These are phyloP conservation scores for Anolis carolinensis DNA, from an alignment of 2,113 vertebrate species.

Conservation along the genomic window DNA sequence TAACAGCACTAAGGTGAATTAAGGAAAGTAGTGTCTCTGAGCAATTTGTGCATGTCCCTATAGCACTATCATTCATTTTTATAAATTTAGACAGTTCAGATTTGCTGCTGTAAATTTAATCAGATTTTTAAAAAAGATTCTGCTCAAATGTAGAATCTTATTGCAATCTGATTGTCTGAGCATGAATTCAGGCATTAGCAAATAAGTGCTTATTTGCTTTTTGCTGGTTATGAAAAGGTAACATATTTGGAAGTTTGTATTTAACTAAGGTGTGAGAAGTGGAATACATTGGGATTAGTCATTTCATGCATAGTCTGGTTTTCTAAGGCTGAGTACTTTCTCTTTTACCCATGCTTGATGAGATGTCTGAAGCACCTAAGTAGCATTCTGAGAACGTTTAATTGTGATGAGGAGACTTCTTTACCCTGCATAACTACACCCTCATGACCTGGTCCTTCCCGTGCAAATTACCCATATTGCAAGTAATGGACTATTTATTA, in stretches of 20 bases:
- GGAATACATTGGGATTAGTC: not conserved
- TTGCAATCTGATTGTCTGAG: not conserved
- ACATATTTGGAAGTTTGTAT: not conserved
- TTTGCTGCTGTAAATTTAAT: not conserved
- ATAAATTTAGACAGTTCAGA: not conserved
- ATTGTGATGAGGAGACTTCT: not conserved
- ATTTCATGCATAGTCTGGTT: not conserved
- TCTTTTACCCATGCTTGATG: not conserved
- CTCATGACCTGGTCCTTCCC: not conserved
- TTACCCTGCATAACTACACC: not conserved
- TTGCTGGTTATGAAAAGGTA: not conserved
- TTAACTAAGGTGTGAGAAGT: not conserved
- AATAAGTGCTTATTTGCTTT: not conserved
- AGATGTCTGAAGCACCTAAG: not conserved
- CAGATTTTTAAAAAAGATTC: not conserved
- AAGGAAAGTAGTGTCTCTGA: not conserved
- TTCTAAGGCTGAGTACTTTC: not conserved
- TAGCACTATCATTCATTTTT: not conserved
- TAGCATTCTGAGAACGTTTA: not conserved
- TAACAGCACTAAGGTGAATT: not conserved
- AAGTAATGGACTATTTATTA: no score
- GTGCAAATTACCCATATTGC: not conserved
- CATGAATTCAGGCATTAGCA: not conserved
- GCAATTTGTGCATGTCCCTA: not conserved
- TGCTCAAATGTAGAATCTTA: not conserved